Base-by-base conservation (phyloP, 2,797 vertebrate genomes). In the Ciconia nigra region DNA sequence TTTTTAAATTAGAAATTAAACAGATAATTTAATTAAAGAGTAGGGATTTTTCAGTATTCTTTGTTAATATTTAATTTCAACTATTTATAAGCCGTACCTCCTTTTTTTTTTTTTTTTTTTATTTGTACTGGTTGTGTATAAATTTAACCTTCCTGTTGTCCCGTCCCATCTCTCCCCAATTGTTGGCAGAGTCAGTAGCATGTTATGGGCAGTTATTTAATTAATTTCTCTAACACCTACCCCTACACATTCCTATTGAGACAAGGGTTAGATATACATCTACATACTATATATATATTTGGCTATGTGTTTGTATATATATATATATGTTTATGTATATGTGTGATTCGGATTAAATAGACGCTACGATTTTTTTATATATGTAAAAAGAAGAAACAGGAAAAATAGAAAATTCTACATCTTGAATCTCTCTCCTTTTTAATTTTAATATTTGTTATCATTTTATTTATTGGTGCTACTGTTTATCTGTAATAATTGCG, bases 1-100 rank as follows among this genome's bases (percentile, higher is more conserved):
- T 98, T 98, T 98, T 98, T 96, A 98, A 97, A 98, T 98, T 98
- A 98, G 98, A 98, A 98, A 98, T 98, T 98, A 98, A 98, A 98
- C 98, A 98, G 97, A 97, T 98, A 98, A 98, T 98, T 98, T 98
- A 98, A 98, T 98, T 98, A 98, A 98, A 98, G 98, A 98, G 97
- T 98, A 98, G 98, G 98, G 98, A 98, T 98, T 98, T 98, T 99
- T 99, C 99, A 99, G 99, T 99, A 99, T 99, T 99, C 98, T 98
- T 98, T 98, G 98, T 98, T 98, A 98, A 99, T 99, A 99, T 99
- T 99, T 99, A 99, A 99, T 99, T 99, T 98, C 98, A 98, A 98
- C 98, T 98, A 99, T 99, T 99, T 99, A 99, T 99, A 99, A 99
- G 97, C 98, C 98, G 95, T 98, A 97, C 97, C 98, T 98, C 97